Evolutionary conservation across 2,797 vertebrate species (phyloP).

Genomic region (Zalophus californianus): DNA sequence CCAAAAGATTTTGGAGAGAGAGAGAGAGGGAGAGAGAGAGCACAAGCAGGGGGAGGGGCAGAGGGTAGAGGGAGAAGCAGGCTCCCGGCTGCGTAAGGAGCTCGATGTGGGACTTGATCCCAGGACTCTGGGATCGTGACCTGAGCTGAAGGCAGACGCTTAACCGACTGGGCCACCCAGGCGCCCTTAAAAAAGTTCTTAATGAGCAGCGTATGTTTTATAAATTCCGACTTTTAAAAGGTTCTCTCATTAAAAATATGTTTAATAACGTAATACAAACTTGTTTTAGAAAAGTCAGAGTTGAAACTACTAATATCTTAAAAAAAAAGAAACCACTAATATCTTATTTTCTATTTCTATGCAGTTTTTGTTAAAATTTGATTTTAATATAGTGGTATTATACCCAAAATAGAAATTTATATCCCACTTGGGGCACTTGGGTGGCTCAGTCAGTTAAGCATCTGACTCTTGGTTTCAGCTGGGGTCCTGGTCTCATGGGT

Average conservation of each 20-base stretch:
- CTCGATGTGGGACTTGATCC: too few species aligned
- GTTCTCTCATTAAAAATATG: background rate
- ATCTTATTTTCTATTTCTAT: slow-evolving; percentile 43
- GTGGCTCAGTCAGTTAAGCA: background rate
- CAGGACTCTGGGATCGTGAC: too few species aligned
- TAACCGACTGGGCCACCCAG: too few species aligned
- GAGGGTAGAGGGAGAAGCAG: too few species aligned
- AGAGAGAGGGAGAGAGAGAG: too few species aligned
- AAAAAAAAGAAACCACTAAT: background rate
- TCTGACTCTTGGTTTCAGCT: background rate
- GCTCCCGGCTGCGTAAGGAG: too few species aligned
- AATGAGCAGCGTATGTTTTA: background rate
- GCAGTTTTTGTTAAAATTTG: slow-evolving; percentile 4
- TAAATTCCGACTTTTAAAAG: background rate
- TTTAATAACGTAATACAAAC: slow-evolving; percentile 24
- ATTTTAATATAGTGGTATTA: slow-evolving; percentile 10
- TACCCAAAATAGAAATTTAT: slow-evolving; percentile 28
- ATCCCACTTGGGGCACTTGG: background rate
- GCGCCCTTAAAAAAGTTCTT: too few species aligned
- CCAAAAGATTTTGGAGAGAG: too few species aligned
- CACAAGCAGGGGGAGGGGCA: too few species aligned
- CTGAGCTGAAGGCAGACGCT: too few species aligned
- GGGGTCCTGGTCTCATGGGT: background rate
- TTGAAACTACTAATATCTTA: background rate
- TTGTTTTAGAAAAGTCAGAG: slow-evolving; percentile 8